Base-by-base conservation (phyloP, 2,113 vertebrate species). In the Paradoxurus hermaphroditus region DNA sequence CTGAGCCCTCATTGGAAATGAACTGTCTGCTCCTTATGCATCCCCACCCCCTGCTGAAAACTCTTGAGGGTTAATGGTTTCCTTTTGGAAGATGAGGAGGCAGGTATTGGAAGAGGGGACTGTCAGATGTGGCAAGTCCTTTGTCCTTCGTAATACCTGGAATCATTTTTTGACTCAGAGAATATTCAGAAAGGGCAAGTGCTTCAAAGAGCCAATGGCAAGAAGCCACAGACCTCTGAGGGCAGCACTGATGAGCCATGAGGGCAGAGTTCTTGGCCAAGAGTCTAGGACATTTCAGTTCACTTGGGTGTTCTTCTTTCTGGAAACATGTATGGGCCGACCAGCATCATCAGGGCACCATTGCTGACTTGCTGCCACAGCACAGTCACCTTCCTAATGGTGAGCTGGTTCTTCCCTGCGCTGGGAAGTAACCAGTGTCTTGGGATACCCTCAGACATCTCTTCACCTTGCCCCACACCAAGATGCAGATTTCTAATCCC, bases 41-140 rank as follows among this genome's bases (percentile, higher is more conserved):
- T 29, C 14, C 49, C 59, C 0, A 4, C 18, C n/a, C 63, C 83
- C 73, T 51, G 70, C 73, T 51, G 63, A 70, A 77, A 94, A 78
- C 53, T 92, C 78, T 75, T 25, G 62, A 12, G 39, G 5, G 59
- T 65, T 91, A 73, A 94, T 95, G 44, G 75, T 44, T 96, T 97
- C 75, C n/a, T 95, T 83, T 87, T 91, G 95, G 92, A 95, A 93
- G 87, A 53, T 27, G 19, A 81, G n/a, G 34, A 70, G 39, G 16
- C 12, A 4, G 36, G 49, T 51, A 16, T 13, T 31, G 6, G 41
- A 13, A 70, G 15, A 56, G 39, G 78, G 41, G 34, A 72, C 7
- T 39, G 62, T 25, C 53, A 53, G 65, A 73, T 31, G 23, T 3
- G 27, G n/a, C 27, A 27, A 41, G 68, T 56, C 78, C 25, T 21